phyloP scores from a whole-genome alignment of 1,140 invertebrate genomes.

The Pogonognathellus flavescens region DNA sequence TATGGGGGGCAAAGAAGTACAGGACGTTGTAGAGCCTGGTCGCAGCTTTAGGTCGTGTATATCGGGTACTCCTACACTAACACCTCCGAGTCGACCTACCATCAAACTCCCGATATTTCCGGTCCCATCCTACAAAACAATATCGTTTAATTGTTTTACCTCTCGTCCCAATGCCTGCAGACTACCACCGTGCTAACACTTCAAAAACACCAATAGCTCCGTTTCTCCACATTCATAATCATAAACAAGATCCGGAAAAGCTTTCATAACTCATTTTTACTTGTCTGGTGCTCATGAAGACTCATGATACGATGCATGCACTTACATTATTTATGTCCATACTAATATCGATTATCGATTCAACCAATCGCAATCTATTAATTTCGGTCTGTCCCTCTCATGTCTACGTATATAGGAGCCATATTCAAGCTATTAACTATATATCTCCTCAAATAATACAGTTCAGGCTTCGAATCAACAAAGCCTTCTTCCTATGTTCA shows the following conservation, averaged over 20 bases:
- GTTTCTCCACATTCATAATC: neutral
- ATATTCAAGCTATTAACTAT: neutral
- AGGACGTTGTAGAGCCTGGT: conserved; percentile 68
- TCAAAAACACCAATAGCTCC: neutral
- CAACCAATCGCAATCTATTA: neutral
- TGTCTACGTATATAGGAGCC: too few relatives aligned
- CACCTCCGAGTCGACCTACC: conserved; percentile 68
- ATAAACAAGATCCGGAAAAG: neutral
- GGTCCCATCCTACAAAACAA: conserved; percentile 60
- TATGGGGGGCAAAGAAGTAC: conserved; percentile 67
- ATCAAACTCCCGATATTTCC: conserved; percentile 68
- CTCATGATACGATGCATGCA: neutral
- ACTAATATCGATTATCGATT: conserved; percentile 29
- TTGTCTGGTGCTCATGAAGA: neutral
- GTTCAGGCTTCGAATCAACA: too few relatives aligned
- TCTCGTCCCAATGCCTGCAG: neutral
- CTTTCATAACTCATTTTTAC: neutral
- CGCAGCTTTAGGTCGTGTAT: conserved; percentile 67
- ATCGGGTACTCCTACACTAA: conserved; percentile 68
- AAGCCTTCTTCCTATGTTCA: too few relatives aligned
- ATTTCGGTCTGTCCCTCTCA: neutral
- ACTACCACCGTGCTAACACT: neutral
- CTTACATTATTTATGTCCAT: neutral
- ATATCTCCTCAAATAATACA: neutral
- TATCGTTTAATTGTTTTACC: conserved; percentile 19